Conservation (phyloP, 2,888 invertebrate genomes). For the Orchestes rusci region DNA sequence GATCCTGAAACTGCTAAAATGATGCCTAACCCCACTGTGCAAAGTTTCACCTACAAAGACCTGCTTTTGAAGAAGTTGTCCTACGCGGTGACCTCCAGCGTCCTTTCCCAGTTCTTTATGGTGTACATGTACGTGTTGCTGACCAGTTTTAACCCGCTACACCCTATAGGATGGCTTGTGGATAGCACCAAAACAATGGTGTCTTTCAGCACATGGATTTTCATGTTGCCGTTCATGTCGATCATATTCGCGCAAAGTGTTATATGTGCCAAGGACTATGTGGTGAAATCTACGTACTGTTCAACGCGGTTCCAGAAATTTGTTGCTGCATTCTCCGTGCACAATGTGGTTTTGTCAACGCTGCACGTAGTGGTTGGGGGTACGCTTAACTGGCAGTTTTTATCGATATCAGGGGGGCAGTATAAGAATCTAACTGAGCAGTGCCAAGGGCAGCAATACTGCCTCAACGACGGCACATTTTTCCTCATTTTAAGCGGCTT, state of each 20-base stretch:
- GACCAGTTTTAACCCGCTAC: constrained; percentile 56
- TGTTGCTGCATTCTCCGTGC: constrained; percentile 53
- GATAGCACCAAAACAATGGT: constrained; percentile 53
- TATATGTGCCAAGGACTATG: constrained; percentile 62
- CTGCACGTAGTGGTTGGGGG: constrained; percentile 60
- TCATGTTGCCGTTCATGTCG: constrained; percentile 54
- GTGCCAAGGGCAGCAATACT: constrained; percentile 48
- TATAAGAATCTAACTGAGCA: constrained; percentile 49
- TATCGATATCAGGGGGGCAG: constrained; percentile 55
- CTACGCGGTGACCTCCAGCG: constrained; percentile 41
- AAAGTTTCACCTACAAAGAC: constrained; percentile 50
- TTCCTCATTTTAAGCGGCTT: constrained; percentile 62
- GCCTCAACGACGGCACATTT: constrained; percentile 59
- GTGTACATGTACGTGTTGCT: constrained; percentile 42
- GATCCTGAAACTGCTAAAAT: constrained; percentile 8
- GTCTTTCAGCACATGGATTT: constrained; percentile 58
- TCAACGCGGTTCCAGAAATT: constrained; percentile 62
- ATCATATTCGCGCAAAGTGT: constrained; percentile 66
- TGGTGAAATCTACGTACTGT: constrained; percentile 53
- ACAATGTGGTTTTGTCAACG: constrained; percentile 50
- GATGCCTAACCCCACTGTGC: constrained; percentile 15
- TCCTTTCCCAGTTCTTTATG: constrained; percentile 38
- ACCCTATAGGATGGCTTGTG: constrained; percentile 59
- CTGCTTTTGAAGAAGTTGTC: constrained; percentile 52
- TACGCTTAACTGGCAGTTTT: constrained; percentile 61